Percentiles rank a stretch among this genome's conserved stretches.
Evolutionary conservation across 2,888 invertebrate genomes (phyloP).

Genomic region (Aricia artaxerxes): DNA sequence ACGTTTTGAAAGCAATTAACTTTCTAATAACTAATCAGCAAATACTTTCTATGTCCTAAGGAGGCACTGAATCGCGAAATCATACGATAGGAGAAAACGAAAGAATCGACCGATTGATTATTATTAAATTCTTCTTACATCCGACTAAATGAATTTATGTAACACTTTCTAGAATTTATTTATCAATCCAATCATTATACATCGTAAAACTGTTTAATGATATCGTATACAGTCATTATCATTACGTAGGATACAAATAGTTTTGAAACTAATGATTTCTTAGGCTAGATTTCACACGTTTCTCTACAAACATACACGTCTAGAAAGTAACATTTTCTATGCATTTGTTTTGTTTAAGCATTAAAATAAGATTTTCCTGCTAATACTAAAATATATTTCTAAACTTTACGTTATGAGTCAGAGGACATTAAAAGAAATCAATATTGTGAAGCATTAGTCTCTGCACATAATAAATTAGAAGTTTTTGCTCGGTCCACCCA

Average conservation of each 20-base stretch:
- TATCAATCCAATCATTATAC: conserved; percentile 9
- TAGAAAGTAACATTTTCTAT: conserved; percentile 41
- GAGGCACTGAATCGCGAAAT: conserved; percentile 15
- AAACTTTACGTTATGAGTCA: neutral
- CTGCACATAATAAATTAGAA: neutral
- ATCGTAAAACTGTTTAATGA: neutral
- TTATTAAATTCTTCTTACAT: conserved; percentile 19
- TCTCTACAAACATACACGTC: conserved; percentile 59
- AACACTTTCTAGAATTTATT: conserved; percentile 26
- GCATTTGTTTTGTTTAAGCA: neutral
- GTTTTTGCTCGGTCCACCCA: neutral
- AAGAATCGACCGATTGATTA: neutral
- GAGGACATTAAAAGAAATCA: neutral
- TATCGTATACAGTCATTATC: neutral
- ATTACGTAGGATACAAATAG: conserved; percentile 15
- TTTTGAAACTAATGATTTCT: conserved; percentile 42
- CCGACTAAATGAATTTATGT: neutral
- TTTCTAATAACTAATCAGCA: conserved; percentile 23
- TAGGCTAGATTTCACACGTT: conserved; percentile 53
- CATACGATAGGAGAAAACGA: conserved; percentile 27
- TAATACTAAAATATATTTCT: neutral
- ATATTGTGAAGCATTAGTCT: neutral
- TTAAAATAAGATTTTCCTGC: neutral
- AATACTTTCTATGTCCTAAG: conserved; percentile 16
- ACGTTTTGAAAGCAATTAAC: conserved; percentile 12